These are phyloP conservation scores for Crotophaga sulcirostris DNA, from an alignment of 2,113 vertebrate genomes.

Conservation along the genomic window DNA sequence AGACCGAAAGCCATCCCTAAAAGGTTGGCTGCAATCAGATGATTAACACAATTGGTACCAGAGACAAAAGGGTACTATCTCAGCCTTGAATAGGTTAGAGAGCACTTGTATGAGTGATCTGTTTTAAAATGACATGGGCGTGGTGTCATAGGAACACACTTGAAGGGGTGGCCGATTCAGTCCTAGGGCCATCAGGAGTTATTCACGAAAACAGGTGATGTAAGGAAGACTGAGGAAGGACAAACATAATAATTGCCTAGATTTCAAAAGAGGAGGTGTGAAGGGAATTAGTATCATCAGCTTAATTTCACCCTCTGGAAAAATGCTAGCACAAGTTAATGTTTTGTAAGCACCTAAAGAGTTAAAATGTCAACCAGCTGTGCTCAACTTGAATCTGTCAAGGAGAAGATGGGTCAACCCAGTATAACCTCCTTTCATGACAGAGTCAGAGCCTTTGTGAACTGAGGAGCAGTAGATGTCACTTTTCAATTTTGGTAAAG, in stretches of 20 bases:
- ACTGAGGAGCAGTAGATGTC: background rate
- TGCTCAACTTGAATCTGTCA: fast-evolving
- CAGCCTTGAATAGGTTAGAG: background rate
- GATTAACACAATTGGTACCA: background rate
- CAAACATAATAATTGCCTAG: background rate
- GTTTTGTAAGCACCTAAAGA: background rate
- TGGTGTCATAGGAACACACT: background rate
- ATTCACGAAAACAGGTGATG: background rate
- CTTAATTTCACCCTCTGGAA: background rate
- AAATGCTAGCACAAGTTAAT: background rate
- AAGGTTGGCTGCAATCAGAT: background rate
- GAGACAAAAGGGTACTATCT: background rate
- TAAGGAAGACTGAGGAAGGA: background rate
- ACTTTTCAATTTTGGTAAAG: background rate
- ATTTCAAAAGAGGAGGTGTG: background rate
- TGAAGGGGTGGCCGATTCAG: background rate
- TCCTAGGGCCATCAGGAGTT: background rate
- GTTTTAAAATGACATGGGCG: background rate
- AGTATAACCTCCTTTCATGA: background rate
- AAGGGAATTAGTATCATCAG: background rate
- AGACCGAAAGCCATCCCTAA: background rate
- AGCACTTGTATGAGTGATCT: background rate
- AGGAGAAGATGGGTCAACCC: background rate
- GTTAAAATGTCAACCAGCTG: background rate
- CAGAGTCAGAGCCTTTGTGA: background rate